Evolutionary conservation across 2,888 invertebrate genomes (phyloP), one percentile per base, ranked within the genome.

Genomic region (Apamea crenata): DNA sequence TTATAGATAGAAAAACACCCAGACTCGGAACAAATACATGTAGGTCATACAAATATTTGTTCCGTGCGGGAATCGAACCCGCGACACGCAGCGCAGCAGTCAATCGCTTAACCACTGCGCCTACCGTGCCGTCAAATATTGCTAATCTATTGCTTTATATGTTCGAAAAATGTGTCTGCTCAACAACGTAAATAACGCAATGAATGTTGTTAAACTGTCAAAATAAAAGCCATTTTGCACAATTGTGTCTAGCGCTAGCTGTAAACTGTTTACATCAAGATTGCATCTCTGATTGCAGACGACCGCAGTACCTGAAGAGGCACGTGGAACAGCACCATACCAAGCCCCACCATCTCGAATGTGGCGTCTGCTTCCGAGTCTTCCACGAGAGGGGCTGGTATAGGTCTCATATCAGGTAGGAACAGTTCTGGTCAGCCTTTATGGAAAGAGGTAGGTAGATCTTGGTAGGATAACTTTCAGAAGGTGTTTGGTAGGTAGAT

Each of bases 291-390:
- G 16, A 1, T 82, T 80, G 10, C 88, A 94, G 93, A 78, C 91
- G 94, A 1, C 93, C 94, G 1, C 93, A 93, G 66, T 94, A 94
- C 76, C 81, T 94, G 44, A 93, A 92, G 82, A 88, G 92, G 3
- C 94, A 94, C 78, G 89, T 93, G 2, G 91, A 93, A 10, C 94
- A 94, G 74, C 87, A 91, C 72, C 94, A 94, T 88, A 93, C 91
- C 2, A 91, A 91, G 73, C 87, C 90, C 0, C 84, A 88, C 14
- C 81, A 81, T 6, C 89, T 92, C 50, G 90, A 91, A 86, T 94
- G 94, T 12, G 90, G 90, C 4, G 83, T 92, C 16, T 94, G 94
- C 76, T 81, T 83, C 40, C 81, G 91, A 2, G 90, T 93, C 16
- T 94, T 93, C 88, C 89, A 93, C 88, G 93, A 94, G 87, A 85